Percentiles rank a stretch among this genome's conserved stretches.
phyloP scores from a whole-genome alignment of 2,888 invertebrate genomes.

The Epirrhoe alternata region DNA sequence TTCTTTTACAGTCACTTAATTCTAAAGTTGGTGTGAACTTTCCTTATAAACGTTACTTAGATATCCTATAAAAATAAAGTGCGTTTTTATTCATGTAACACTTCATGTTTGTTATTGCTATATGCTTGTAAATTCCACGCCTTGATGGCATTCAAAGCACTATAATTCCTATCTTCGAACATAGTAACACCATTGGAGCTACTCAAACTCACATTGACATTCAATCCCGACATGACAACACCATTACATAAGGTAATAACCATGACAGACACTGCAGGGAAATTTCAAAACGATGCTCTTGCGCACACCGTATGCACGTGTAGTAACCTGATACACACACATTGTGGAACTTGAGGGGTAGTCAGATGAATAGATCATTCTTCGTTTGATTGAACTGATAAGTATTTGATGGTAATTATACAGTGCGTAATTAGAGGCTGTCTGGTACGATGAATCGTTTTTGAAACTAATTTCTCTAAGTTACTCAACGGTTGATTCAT shows the following conservation, averaged over 20 bases:
- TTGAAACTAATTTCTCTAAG: slow-evolving; percentile 15
- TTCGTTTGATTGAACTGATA: slow-evolving; percentile 35
- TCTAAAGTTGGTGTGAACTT: slow-evolving; percentile 14
- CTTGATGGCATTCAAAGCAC: slow-evolving; percentile 32
- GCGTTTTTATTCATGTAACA: slow-evolving; percentile 25
- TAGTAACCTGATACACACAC: slow-evolving; percentile 44
- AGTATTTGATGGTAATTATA: slow-evolving; percentile 38
- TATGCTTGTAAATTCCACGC: slow-evolving; percentile 30
- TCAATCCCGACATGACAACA: slow-evolving; percentile 45
- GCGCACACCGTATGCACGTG: slow-evolving; percentile 42
- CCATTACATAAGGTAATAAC: slow-evolving; percentile 47
- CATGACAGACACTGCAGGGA: slow-evolving; percentile 45
- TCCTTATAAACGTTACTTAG: slow-evolving; percentile 17
- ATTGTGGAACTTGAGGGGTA: slow-evolving; percentile 33
- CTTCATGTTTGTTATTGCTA: slow-evolving; percentile 22
- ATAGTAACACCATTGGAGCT: slow-evolving; percentile 35
- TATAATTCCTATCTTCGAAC: slow-evolving; percentile 33
- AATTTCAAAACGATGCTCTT: slow-evolving; percentile 42
- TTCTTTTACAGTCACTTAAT: slow-evolving; percentile 7
- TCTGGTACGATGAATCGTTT: slow-evolving; percentile 26
- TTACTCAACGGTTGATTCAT: slow-evolving; percentile 23
- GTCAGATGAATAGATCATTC: slow-evolving; percentile 39
- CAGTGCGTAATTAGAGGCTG: slow-evolving; percentile 35
- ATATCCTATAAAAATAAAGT: slow-evolving; percentile 25
- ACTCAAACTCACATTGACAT: slow-evolving; percentile 42